Base-by-base conservation (phyloP, 2,797 vertebrate genomes). In the Hydrophis major region DNA sequence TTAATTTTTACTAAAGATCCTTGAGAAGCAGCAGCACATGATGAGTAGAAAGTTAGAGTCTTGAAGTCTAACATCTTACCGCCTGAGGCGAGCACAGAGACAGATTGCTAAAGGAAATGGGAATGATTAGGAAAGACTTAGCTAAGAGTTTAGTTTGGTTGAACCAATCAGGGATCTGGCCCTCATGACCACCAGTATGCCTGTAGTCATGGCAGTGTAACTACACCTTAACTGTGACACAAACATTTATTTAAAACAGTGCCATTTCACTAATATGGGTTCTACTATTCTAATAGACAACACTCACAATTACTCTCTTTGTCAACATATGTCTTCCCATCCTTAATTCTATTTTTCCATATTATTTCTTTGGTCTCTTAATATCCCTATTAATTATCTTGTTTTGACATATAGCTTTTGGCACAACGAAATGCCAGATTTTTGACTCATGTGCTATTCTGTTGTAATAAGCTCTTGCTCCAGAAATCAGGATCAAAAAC, bases 361-460 rank as follows among this genome's bases (percentile, higher is more conserved):
- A 95, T 94, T 87, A 50, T 94, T 88, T 90, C 93, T 94, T 63
- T 94, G 96, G 89, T 57, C 93, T 92, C 59, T 89, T 90, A 96
- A 89, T 87, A 90, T 86, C 32, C 69, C 53, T 86, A 74, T 93
- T 95, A 96, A 91, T 95, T 94, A 94, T 93, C 93, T 50, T 89
- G 66, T 94, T 94, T 93, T 91, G 57, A 61, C 4, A 93, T 89
- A 91, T 61, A 74, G 88, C 2, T 94, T 92, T 88, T 96, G 96
- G 96, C 95, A 94, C 14, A 88, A 83, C 60, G 0, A 87, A 18
- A 0, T 94, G 63, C 93, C 91, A 87, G n/a, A 95, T 94, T 93
- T 95, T 94, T 96, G 95, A 96, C 87, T 96, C 95, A 95, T 94
- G 86, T 92, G 90, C 42, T 96, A 88, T 89, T 96, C 89, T 91